Evolutionary conservation across 2,888 invertebrate species (phyloP).

Genomic region (Petrolisthes cinctipes): DNA sequence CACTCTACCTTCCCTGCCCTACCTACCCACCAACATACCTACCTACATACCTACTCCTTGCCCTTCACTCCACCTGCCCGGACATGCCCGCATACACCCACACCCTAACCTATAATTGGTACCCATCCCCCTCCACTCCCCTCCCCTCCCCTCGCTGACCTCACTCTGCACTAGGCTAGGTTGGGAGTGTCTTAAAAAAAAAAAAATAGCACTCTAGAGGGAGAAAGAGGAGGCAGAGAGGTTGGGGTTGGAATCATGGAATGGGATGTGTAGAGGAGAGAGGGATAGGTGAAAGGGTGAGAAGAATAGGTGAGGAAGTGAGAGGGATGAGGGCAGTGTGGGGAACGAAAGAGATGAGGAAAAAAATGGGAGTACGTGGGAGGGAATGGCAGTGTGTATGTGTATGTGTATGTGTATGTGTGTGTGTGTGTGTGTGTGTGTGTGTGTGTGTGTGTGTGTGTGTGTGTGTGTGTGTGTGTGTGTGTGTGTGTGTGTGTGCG

Average conservation of each 20-base stretch:
- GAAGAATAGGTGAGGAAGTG: too few relatives aligned
- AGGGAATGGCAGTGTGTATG: not conserved
- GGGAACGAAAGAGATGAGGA: too few relatives aligned
- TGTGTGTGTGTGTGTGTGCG: not conserved
- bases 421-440: constrained; percentile 21
- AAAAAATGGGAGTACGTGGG: not conserved
- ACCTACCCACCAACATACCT: not conserved
- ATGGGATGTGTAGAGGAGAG: too few relatives aligned
- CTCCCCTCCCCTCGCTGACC: not conserved
- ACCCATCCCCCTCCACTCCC: not conserved
- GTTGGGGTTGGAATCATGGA: too few relatives aligned
- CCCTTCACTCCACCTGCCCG: not conserved
- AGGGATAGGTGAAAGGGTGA: too few relatives aligned
- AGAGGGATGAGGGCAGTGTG: too few relatives aligned
- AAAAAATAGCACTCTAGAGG: too few relatives aligned
- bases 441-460: constrained; percentile 9
- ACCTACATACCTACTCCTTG: not conserved
- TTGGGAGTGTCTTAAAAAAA: too few relatives aligned
- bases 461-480: not conserved
- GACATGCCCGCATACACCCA: not conserved
- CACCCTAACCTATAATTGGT: not conserved
- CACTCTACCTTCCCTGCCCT: not conserved
- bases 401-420: constrained; percentile 17
- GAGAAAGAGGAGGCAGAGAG: too few relatives aligned
- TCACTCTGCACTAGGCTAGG: not conserved